phyloP scores from a whole-genome alignment of 2,113 vertebrate species.

The Falco punctatus region DNA sequence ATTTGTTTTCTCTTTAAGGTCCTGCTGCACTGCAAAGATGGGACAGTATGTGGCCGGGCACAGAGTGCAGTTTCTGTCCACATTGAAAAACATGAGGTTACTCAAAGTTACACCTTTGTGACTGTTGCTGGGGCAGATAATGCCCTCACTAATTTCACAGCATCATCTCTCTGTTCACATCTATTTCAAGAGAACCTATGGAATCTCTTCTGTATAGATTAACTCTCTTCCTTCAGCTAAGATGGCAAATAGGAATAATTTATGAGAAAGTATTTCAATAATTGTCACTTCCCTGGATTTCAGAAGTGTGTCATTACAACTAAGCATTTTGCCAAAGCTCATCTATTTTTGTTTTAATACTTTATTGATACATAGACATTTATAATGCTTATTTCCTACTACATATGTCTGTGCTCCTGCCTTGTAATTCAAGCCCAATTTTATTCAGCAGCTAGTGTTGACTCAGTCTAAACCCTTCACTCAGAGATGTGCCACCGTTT shows the following conservation, averaged over 20 bases:
- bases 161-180: neutral
- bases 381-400: neutral
- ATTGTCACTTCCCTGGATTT: neutral
- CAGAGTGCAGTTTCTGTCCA: neutral
- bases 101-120: neutral
- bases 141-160: neutral
- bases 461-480: neutral
- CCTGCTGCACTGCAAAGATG: neutral
- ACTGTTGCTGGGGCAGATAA: neutral
- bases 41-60: neutral
- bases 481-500: neutral
- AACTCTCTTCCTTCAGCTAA: neutral
- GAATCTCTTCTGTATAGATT: neutral
- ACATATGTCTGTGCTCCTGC: neutral
- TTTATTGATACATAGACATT: neutral
- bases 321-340: neutral
- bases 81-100: rapidly evolving
- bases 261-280: neutral
- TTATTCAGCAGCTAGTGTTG: neutral
- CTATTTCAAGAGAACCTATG: neutral
- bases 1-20: neutral
- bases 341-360: neutral
- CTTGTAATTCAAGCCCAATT: neutral
- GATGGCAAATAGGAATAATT: neutral
- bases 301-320: neutral